A percentile compares a stretch with the other conserved stretches of the same genome.
Conservation (phyloP, 1,140 invertebrate genomes). For the Argopecten irradians region DNA sequence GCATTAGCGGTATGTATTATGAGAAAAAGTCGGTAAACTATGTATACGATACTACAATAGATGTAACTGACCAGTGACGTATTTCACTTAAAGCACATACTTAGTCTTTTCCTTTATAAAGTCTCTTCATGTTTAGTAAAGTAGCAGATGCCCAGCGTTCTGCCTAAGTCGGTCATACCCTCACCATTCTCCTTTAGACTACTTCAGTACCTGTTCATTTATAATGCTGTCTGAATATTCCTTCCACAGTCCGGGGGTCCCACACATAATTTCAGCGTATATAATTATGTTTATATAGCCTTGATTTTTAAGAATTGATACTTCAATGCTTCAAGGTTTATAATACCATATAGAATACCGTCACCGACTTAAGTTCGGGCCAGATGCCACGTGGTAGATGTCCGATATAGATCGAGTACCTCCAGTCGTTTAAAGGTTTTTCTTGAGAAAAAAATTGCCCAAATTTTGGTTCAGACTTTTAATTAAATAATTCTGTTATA, state of each 20-base stretch:
- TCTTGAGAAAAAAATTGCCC: background rate
- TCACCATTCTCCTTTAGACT: too few relatives aligned
- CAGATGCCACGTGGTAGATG: background rate
- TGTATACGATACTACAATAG: too few relatives aligned
- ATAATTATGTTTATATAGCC: background rate
- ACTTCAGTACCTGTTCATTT: too few relatives aligned
- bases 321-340: background rate
- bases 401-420: background rate
- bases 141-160: too few relatives aligned
- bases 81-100: too few relatives aligned
- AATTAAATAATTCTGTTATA: background rate
- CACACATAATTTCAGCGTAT: background rate
- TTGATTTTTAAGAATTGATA: background rate
- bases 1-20: too few relatives aligned
- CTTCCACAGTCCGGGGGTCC: background rate
- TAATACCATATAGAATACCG: background rate
- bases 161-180: too few relatives aligned
- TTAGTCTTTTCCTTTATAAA: too few relatives aligned
- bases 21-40: too few relatives aligned
- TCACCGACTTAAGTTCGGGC: background rate
- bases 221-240: too few relatives aligned
- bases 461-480: background rate
- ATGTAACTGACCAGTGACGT: too few relatives aligned
- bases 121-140: too few relatives aligned
- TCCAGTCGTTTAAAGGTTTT: background rate